Evolutionary conservation across 2,113 vertebrate species (phyloP), one percentile per base, ranked within the genome.

Genomic region (Corynorhinus townsendii): DNA sequence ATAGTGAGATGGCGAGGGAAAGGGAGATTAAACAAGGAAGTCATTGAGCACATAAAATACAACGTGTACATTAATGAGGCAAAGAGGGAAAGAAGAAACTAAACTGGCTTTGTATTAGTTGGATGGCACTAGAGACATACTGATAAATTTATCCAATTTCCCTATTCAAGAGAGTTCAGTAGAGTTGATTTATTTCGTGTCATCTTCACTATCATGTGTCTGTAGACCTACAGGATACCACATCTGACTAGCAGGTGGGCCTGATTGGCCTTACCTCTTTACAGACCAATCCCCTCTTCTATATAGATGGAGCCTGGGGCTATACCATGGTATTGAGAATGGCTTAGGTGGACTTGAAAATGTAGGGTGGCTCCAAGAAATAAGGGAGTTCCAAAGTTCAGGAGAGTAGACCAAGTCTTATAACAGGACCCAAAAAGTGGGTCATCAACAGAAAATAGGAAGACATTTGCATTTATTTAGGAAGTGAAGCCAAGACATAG

Each of bases 31-130:
- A 40, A 8, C 24, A 4, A 4, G 56, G 16, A n/a, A 0, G 7
- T 6, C 17, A 4, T 2, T 7, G n/a, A 10, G 38, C 22, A 2
- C 0, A 12, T 45, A 28, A 20, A 20, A 4, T 33, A 3, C 20
- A 16, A 45, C 43, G 5, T 0, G 0, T 10, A 1, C 17, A 4
- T n/a, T 35, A 26, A 19, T 0, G 43, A 54, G 10, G 7, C n/a
- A 10, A 38, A n/a, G 10, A 28, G 26, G 7, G 16, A 26, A 59
- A 43, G 56, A 24, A 38, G 68, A 24, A 8, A 12, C 20, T 0
- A 11, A 33, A 3, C 1, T 14, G 45, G 19, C 47, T 38, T 49
- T 12, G 19, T 17, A 8, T 9, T 26, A 14, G 30, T 12, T 8
- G 17, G 16, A 12, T 35, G 4, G 6, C 16, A 5, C 79, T 66